Evolutionary conservation across 2,113 vertebrate species (phyloP).

Genomic region (Psittacula cyanocephala): DNA sequence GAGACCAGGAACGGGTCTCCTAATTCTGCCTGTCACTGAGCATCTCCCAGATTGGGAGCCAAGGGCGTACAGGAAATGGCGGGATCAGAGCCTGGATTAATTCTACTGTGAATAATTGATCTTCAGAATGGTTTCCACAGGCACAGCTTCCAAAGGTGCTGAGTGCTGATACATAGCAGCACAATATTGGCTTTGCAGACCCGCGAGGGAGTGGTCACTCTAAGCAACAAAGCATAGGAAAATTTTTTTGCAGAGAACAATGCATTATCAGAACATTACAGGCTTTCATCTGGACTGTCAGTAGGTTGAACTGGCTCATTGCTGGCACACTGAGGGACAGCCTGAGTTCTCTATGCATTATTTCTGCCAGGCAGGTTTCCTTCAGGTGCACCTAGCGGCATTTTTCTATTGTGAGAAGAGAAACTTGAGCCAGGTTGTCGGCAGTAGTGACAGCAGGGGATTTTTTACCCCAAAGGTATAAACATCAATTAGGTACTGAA

Average conservation of each 20-base stretch:
- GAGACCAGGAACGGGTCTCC: not conserved
- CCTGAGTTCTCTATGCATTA: not conserved
- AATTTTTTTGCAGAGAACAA: not conserved
- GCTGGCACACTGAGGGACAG: not conserved
- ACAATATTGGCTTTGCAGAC: not conserved
- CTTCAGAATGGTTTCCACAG: not conserved
- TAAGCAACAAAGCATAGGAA: not conserved
- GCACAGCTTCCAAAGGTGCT: not conserved
- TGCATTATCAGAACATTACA: not conserved
- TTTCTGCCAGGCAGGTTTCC: not conserved
- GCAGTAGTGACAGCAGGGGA: not conserved
- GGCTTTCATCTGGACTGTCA: not conserved
- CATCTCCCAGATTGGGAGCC: not conserved
- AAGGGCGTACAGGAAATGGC: not conserved
- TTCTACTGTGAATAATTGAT: not conserved
- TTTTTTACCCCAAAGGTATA: not conserved
- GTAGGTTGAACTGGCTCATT: not conserved
- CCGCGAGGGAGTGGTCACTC: not conserved
- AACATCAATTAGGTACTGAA: not conserved
- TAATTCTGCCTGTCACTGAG: not conserved
- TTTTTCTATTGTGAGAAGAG: not conserved
- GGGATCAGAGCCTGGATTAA: not conserved
- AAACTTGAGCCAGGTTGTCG: not conserved
- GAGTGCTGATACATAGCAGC: not conserved
- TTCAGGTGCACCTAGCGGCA: not conserved